Evolutionary conservation across 2,888 invertebrate species (phyloP), one percentile per base, ranked within the genome.

Genomic region (Pristionchus entomophagus): DNA sequence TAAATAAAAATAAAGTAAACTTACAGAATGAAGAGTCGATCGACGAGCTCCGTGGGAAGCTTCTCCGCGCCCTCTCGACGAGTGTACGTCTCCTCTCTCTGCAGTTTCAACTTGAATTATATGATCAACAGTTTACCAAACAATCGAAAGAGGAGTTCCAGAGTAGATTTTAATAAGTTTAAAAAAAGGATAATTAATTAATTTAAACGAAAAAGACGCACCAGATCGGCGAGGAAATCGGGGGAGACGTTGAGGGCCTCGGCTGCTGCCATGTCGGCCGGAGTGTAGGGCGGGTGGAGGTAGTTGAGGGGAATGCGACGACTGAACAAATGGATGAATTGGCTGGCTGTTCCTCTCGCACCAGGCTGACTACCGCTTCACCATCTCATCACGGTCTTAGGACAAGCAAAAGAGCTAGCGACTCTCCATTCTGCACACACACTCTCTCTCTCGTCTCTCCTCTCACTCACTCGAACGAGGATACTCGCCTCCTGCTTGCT

Each of bases 241-340:
- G 38, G n/a, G 0, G 53, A 51, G 3, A 59, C 53, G 8, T 69
- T 22, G 35, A 53, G 73, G 0, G 32, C 17, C 49, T 69, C 84
- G 2, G 73, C 69, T 3, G 29, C 51, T 19, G 12, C 77, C 32
- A 77, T 53, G 17, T 77, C 41, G 2, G 19, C 38, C 51, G 85
- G 85, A 53, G 77, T 77, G 45, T 85, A 85, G 0, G 85, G 85
- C 0, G 85, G 85, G 65, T 85, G 73, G 38, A 77, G 73, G 29
- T 35, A 77, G n/a, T 85, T 85, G 26, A 85, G 56, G 10, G 85
- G 51, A n/a, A 77, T 4, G 26, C 85, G 85, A 38, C 85, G 73
- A 38, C 69, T 73, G 6, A 65, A 84, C 3, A 84, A 5, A 35
- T 35, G 6, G n/a, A 26, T 59, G 22, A 22, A 59, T 8, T 59